These are phyloP conservation scores for Aphidius gifuensis DNA, from an alignment of 1,140 invertebrate species.

Conservation along the genomic window DNA sequence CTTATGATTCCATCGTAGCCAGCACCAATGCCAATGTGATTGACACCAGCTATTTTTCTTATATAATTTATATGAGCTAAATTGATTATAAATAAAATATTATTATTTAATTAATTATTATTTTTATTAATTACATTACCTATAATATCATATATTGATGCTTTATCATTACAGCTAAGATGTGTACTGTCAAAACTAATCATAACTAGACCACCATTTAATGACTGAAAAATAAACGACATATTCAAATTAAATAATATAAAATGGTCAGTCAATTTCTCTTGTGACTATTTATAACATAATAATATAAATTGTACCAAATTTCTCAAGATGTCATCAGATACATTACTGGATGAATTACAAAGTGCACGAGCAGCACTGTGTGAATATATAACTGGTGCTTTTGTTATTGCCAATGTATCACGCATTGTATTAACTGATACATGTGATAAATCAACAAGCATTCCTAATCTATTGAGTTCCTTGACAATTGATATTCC, in stretches of 20 bases:
- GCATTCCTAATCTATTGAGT: constrained; percentile 89
- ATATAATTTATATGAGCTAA: constrained; percentile 86
- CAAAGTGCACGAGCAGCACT: constrained; percentile 82
- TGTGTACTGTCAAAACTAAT: constrained; percentile 75
- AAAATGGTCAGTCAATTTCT: constrained; percentile 6
- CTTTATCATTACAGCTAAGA: constrained; percentile 58
- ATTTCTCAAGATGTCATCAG: constrained; percentile 78
- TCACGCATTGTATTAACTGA: constrained; percentile 82
- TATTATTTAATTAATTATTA: constrained; percentile 3
- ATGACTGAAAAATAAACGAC: constrained; percentile 46
- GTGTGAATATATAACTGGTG: constrained; percentile 91
- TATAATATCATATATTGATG: constrained; percentile 60
- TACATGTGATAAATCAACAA: constrained; percentile 88
- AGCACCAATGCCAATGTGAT: constrained; percentile 64
- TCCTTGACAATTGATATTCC: constrained; percentile 78
- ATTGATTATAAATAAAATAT: constrained; percentile 26
- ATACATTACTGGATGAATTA: constrained; percentile 84
- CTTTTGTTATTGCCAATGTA: constrained; percentile 75
- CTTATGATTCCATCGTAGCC: constrained; percentile 62
- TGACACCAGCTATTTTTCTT: constrained; percentile 64
- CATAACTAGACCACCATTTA: constrained; percentile 86
- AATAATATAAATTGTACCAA: constrained; percentile 58
- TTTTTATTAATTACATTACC: constrained; percentile 47
- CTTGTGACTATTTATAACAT: neutral
- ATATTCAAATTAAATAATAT: constrained; percentile 8